Percentiles rank a stretch among this genome's conserved stretches.
Evolutionary conservation across 2,888 invertebrate genomes (phyloP).

Genomic region (Heliconius ismenius): DNA sequence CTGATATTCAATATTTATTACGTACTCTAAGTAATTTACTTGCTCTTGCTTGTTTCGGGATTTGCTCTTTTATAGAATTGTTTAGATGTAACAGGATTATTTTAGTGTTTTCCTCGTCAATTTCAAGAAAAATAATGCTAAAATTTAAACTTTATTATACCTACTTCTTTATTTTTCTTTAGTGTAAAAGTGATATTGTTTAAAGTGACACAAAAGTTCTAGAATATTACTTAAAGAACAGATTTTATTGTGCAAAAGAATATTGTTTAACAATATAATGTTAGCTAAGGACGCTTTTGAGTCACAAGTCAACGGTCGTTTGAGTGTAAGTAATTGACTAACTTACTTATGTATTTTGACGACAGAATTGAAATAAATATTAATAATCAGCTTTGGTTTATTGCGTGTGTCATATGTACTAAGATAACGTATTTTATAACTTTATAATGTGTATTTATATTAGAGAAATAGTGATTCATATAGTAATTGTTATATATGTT

Average conservation of each 20-base stretch:
- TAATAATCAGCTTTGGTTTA: conserved; percentile 21
- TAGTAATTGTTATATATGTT: no score
- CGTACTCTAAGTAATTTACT: conserved; percentile 1
- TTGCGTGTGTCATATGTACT: conserved; percentile 14
- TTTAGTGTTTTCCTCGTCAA: not conserved
- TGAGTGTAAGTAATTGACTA: conserved; percentile 56
- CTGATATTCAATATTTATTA: conserved; percentile 31
- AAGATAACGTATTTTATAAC: not conserved
- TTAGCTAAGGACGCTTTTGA: conserved; percentile 67
- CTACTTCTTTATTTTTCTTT: not conserved
- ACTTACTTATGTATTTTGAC: conserved; percentile 27
- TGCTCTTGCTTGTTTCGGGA: not conserved
- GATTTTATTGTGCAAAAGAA: not conserved
- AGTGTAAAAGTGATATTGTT: not conserved
- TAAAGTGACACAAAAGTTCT: not conserved
- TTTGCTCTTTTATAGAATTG: not conserved
- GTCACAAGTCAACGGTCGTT: conserved; percentile 59
- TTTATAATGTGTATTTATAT: not conserved
- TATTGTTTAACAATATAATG: conserved; percentile 47
- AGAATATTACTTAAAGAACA: conserved; percentile 1
- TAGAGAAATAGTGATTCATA: not conserved
- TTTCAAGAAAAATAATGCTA: not conserved
- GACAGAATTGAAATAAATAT: conserved; percentile 22
- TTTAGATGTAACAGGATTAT: not conserved
- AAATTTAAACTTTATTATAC: not conserved